A percentile compares a stretch with the other conserved stretches of the same genome.
Evolutionary conservation across 2,888 invertebrate genomes (phyloP).

Genomic region (Drosophila borborema): DNA sequence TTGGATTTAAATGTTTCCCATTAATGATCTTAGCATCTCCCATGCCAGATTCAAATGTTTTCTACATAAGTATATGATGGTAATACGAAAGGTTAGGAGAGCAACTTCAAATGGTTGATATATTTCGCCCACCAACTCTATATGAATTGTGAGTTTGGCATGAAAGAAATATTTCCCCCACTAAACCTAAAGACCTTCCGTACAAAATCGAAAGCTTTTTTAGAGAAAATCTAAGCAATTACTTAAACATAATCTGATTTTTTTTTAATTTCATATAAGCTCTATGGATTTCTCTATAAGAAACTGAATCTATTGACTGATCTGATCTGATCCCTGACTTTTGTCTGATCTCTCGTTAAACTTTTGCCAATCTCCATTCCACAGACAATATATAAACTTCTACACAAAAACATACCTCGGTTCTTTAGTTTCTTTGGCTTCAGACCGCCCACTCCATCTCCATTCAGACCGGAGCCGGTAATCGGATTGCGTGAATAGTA

Average conservation of each 20-base stretch:
- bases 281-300: too few relatives aligned
- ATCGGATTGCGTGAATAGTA: conserved; percentile 55
- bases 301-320: neutral
- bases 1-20: neutral
- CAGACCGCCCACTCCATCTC: conserved; percentile 48
- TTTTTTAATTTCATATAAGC: too few relatives aligned
- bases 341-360: neutral
- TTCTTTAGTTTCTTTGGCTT: conserved; percentile 45
- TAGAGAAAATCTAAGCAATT: neutral
- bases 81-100: too few relatives aligned
- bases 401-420: conserved; percentile 38
- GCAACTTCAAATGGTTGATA: too few relatives aligned
- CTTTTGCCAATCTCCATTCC: neutral
- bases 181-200: neutral
- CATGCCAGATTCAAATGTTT: too few relatives aligned
- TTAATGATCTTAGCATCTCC: too few relatives aligned
- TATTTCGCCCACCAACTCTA: too few relatives aligned
- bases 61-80: too few relatives aligned
- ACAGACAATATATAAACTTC: too few relatives aligned
- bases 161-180: neutral
- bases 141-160: too few relatives aligned
- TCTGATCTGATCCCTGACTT: too few relatives aligned
- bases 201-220: neutral
- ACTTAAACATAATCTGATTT: neutral
- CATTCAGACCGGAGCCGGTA: conserved; percentile 53